A percentile compares a stretch with the other conserved stretches of the same genome.
Evolutionary conservation across 2,113 vertebrate genomes (phyloP).

Genomic region (Platysteira castanea): DNA sequence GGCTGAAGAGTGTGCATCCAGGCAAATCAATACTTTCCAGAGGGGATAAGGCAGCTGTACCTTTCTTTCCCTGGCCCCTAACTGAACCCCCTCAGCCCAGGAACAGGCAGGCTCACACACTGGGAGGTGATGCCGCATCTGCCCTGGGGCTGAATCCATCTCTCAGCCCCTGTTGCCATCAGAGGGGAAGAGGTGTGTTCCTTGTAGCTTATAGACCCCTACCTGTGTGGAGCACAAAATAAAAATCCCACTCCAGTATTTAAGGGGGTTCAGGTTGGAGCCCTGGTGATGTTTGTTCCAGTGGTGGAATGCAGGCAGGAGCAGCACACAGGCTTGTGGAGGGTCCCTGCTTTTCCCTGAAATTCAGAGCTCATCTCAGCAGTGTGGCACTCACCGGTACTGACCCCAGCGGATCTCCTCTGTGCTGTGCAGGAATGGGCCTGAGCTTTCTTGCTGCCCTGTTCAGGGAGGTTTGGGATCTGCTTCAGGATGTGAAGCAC

Average conservation of each 20-base stretch:
- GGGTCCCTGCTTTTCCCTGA: neutral
- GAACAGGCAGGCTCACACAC: accelerated
- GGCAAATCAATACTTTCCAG: neutral
- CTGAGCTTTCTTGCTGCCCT: neutral
- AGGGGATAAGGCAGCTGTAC: neutral
- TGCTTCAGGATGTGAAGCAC: neutral
- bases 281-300: neutral
- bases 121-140: neutral
- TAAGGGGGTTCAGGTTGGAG: neutral
- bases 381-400: accelerated
- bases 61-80: neutral
- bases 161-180: neutral
- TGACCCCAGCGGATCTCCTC: neutral
- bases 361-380: neutral
- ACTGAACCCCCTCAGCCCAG: neutral
- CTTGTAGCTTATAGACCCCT: neutral
- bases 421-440: neutral
- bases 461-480: accelerated
- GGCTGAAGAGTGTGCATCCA: neutral
- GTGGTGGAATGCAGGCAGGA: neutral
- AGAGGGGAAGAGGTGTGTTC: neutral
- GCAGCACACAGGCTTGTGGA: neutral
- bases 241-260: neutral
- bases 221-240: neutral
- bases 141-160: neutral